phyloP scores from a whole-genome alignment of 2,888 invertebrate species.

The Tiliacea aurago region DNA sequence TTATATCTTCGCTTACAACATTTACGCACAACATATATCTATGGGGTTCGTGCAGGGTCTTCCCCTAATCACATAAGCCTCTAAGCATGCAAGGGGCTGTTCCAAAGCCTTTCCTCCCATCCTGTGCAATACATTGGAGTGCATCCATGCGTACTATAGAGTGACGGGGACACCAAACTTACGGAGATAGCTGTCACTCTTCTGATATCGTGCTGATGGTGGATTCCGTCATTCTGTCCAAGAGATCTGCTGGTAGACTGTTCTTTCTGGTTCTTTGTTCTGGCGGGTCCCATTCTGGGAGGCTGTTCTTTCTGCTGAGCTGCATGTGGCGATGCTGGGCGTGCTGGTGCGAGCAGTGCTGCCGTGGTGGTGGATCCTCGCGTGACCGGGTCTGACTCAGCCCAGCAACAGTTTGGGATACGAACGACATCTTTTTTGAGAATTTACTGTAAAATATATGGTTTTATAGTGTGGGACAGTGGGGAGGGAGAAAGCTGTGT shows the following conservation, averaged over 20 bases:
- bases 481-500: constrained; percentile 14
- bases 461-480: constrained; percentile 53
- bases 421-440: constrained; percentile 86
- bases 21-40: constrained; percentile 80
- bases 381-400: constrained; percentile 84
- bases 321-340: constrained; percentile 83
- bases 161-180: constrained; percentile 89
- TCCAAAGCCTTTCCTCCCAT: constrained; percentile 83
- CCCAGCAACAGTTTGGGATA: constrained; percentile 90
- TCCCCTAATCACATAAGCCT: constrained; percentile 86
- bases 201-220: constrained; percentile 74
- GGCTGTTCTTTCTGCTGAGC: constrained; percentile 87
- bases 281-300: constrained; percentile 88
- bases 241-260: constrained; percentile 86
- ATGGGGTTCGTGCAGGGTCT: constrained; percentile 86
- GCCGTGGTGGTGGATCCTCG: constrained; percentile 84
- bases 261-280: constrained; percentile 85
- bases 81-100: constrained; percentile 89
- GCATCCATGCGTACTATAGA: constrained; percentile 87
- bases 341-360: constrained; percentile 89
- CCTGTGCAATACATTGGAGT: constrained; percentile 79
- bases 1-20: constrained; percentile 66
- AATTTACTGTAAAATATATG: constrained; percentile 75
- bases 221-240: constrained; percentile 79
- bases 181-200: constrained; percentile 87